phyloP scores from a whole-genome alignment of 2,113 vertebrate genomes.

The Albula glossodonta region DNA sequence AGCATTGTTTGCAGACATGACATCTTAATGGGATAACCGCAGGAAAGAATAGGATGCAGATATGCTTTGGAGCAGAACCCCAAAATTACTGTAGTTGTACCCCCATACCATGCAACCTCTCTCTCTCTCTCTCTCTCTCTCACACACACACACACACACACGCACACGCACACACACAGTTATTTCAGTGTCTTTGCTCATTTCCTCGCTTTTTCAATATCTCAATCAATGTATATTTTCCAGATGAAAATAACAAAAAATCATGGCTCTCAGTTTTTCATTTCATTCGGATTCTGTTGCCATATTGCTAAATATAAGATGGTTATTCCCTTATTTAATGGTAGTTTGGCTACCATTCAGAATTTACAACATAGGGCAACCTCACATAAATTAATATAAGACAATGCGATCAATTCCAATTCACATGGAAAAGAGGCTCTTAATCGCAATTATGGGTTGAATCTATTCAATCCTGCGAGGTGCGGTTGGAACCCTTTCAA shows the following conservation, averaged over 20 bases:
- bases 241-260: too few relatives aligned
- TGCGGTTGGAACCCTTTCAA: not conserved
- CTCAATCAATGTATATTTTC: too few relatives aligned
- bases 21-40: conserved; percentile 1
- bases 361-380: not conserved
- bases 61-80: not conserved
- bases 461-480: not conserved
- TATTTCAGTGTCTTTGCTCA: too few relatives aligned
- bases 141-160: too few relatives aligned
- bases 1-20: not conserved
- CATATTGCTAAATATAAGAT: not conserved
- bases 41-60: not conserved
- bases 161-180: too few relatives aligned
- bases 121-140: not conserved
- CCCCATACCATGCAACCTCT: too few relatives aligned
- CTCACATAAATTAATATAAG: not conserved
- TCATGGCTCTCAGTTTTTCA: too few relatives aligned
- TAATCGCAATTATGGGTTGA: not conserved
- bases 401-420: not conserved
- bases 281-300: not conserved
- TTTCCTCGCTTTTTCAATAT: too few relatives aligned
- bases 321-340: not conserved
- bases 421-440: not conserved
- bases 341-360: not conserved
- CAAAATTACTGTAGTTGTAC: too few relatives aligned